A percentile compares a stretch with the other conserved stretches of the same genome.
These are phyloP conservation scores for Apeltes quadracus DNA, from an alignment of 2,113 vertebrate species.

Conservation along the genomic window DNA sequence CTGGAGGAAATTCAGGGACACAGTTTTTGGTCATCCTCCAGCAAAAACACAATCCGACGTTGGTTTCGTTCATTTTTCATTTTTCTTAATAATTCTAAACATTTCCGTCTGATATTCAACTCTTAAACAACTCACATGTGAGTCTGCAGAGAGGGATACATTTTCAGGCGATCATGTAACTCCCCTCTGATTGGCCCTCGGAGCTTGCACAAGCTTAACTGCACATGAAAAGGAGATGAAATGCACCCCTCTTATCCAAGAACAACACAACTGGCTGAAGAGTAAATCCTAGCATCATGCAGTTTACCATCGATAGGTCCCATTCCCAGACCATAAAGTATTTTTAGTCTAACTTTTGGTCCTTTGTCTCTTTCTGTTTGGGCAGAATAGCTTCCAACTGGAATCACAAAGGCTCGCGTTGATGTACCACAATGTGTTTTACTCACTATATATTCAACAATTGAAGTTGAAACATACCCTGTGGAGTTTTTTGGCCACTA, in stretches of 20 bases:
- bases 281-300: conserved; percentile 37
- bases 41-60: conserved; percentile 13
- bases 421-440: background rate
- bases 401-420: background rate
- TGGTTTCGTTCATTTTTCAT: too few species aligned
- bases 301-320: background rate
- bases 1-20: conserved; percentile 37
- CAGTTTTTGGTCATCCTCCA: conserved; percentile 49
- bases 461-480: background rate
- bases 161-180: conserved; percentile 49
- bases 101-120: conserved; percentile 19
- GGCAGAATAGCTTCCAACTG: background rate
- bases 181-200: conserved; percentile 30
- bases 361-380: conserved; percentile 5
- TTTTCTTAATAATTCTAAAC: conserved; percentile 5
- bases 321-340: conserved; percentile 14
- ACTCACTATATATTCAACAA: background rate
- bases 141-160: conserved; percentile 22
- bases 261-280: conserved; percentile 32
- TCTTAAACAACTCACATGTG: conserved; percentile 3
- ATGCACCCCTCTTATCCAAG: conserved; percentile 19
- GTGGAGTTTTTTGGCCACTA: background rate
- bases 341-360: conserved; percentile 17
- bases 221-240: conserved; percentile 40
- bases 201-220: conserved; percentile 43